These are phyloP conservation scores for Hippocampus kuda DNA, from an alignment of 2,797 vertebrate genomes.

Conservation along the genomic window DNA sequence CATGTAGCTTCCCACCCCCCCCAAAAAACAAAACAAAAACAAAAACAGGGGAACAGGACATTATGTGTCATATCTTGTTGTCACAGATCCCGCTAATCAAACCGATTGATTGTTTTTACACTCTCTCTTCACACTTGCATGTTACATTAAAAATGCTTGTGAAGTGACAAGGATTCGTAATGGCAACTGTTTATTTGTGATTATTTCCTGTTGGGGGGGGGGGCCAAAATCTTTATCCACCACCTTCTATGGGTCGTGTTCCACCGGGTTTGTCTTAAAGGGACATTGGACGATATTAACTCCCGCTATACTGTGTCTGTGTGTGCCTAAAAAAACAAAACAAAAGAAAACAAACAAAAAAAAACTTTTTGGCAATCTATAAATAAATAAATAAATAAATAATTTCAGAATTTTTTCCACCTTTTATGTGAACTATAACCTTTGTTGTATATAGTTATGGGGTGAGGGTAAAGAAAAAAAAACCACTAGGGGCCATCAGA, in stretches of 20 bases:
- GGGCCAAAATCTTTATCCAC: background rate
- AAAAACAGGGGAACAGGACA: no score
- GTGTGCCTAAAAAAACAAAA: slow-evolving; percentile 5
- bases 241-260: background rate
- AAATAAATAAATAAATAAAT: no score
- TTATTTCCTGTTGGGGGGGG: no score
- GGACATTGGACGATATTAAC: background rate
- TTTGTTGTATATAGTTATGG: no score
- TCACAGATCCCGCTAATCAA: background rate
- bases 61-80: background rate
- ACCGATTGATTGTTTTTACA: background rate
- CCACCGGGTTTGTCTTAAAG: background rate
- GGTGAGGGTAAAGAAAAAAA: no score
- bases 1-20: background rate
- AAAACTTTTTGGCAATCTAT: background rate
- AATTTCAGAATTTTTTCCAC: no score
- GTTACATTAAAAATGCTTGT: background rate
- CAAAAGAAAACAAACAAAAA: background rate
- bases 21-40: no score
- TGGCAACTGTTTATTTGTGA: no score
- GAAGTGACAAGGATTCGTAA: background rate
- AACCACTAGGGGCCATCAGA: no score
- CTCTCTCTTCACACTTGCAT: background rate
- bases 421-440: no score
- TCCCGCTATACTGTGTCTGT: background rate